Evolutionary conservation across 2,113 vertebrate species (phyloP).

Genomic region (Tautogolabrus adspersus): DNA sequence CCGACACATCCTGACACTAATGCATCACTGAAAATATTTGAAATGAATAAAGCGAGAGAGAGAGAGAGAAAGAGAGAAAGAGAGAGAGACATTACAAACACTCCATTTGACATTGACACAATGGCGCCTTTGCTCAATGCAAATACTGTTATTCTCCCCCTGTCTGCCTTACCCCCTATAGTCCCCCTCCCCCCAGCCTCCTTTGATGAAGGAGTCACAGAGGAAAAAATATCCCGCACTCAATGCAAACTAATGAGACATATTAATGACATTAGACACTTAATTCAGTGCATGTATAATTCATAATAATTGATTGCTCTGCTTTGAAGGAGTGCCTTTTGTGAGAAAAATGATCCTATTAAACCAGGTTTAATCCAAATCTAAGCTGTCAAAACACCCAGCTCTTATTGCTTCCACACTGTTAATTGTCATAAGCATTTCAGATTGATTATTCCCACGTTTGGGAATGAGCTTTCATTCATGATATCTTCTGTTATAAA

Average conservation of each 20-base stretch:
- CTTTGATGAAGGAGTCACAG: conserved; percentile 68
- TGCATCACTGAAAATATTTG: conserved; percentile 81
- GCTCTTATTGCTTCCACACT: conserved; percentile 88
- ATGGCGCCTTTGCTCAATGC: conserved; percentile 77
- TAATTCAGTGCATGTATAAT: conserved; percentile 96
- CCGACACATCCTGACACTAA: conserved; percentile 77
- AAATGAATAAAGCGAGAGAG: conserved; percentile 74
- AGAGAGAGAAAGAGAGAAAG: no score
- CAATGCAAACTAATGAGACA: conserved; percentile 97
- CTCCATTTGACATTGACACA: conserved; percentile 80
- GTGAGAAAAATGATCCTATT: conserved; percentile 98
- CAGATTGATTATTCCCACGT: conserved; percentile 93
- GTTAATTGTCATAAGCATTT: conserved; percentile 97
- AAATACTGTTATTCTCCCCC: conserved; percentile 75
- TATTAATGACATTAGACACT: conserved; percentile 98
- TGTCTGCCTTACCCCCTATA: not conserved
- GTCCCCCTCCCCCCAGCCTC: conserved; percentile 9
- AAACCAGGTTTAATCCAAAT: conserved; percentile 95
- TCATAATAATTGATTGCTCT: conserved; percentile 98
- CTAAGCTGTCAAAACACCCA: conserved; percentile 94
- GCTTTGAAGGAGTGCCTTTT: conserved; percentile 93
- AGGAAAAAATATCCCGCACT: conserved; percentile 83
- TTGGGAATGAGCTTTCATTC: conserved; percentile 91
- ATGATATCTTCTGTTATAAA: conserved; percentile 88
- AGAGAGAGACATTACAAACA: conserved; percentile 67